Base-by-base conservation (phyloP, 92 coral and sea anemone genomes). In the Galaxea fascicularis region DNA sequence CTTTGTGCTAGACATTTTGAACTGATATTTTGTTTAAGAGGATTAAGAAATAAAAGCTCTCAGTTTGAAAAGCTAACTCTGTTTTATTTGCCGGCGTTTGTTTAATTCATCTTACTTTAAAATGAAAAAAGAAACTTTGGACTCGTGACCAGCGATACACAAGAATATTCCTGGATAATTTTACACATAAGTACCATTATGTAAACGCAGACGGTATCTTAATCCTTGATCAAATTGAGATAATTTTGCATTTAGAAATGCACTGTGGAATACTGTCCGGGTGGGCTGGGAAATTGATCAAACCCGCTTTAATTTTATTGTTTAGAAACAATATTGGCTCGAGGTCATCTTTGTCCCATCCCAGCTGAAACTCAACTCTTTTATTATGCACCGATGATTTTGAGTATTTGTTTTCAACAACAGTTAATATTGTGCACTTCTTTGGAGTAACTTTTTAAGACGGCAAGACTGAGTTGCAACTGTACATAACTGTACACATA, bases 41-140 rank as follows among this genome's bases (percentile, higher is more conserved):
- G 75, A 65, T 79, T 65, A 67, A 9, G 69, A 65, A 27, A 70
- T 41, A 20, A 22, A n/a, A 11, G 10, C 59, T 79, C 46, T 16
- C 31, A 28, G 64, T 51, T 52, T 79, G 46, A 79, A 14, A 28
- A 10, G 10, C 16, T 31, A 35, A 16, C 5, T 79, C 51, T 60
- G 10, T 27, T 65, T 67, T 44, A 27, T 45, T 10, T 16, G 49
- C 14, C 52, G 2, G 22, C 25, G 11, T 21, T 20, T 20, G 24
- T 75, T n/a, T n/a, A n/a, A n/a, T n/a, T 21, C 39, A 57, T 45
- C 25, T 31, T 76, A 27, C 44, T 60, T 0, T 22, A 14, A 10
- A 8, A 46, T 13, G 47, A 13, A 13, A 27, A 49, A 49, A 4
- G 17, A 25, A 17, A 27, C 22, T 52, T 30, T 29, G 49, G 65